Evolutionary conservation across 2,888 invertebrate genomes (phyloP).

Genomic region (Callimorpha dominula): DNA sequence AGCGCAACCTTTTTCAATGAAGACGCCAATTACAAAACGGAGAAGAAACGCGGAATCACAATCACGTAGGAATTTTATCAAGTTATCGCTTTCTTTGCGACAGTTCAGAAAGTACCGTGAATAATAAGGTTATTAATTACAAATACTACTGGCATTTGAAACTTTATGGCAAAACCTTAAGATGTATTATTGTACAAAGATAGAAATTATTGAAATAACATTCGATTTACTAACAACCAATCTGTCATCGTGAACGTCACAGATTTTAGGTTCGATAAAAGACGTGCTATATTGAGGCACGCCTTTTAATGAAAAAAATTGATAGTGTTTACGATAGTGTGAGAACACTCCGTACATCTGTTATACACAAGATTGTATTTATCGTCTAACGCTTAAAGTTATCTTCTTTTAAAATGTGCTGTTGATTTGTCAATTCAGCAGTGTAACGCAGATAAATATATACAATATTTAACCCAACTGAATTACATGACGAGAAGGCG

Average conservation of each 20-base stretch:
- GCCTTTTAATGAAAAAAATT: too few relatives aligned
- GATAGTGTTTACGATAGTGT: not conserved
- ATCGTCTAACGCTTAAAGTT: not conserved
- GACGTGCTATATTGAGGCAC: not conserved
- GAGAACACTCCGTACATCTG: not conserved
- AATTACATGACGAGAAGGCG: too few relatives aligned
- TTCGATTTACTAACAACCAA: not conserved
- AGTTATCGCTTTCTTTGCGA: slow-evolving; percentile 33
- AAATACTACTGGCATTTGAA: not conserved
- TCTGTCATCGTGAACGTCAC: not conserved
- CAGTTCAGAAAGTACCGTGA: slow-evolving; percentile 26
- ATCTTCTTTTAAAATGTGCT: not conserved
- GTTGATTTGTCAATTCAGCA: not conserved
- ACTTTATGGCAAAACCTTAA: not conserved
- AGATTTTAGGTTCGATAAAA: slow-evolving; percentile 3
- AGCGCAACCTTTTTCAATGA: not conserved
- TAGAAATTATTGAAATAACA: not conserved
- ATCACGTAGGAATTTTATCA: slow-evolving; percentile 33
- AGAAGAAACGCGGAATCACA: slow-evolving; percentile 17
- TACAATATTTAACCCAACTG: not conserved
- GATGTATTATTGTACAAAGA: not conserved
- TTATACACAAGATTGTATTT: not conserved
- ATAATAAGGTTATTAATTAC: not conserved
- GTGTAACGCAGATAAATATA: not conserved
- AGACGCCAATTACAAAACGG: slow-evolving; percentile 1